Evolutionary conservation across 1,140 invertebrate genomes (phyloP).

Genomic region (Leptestheria dahalacensis): DNA sequence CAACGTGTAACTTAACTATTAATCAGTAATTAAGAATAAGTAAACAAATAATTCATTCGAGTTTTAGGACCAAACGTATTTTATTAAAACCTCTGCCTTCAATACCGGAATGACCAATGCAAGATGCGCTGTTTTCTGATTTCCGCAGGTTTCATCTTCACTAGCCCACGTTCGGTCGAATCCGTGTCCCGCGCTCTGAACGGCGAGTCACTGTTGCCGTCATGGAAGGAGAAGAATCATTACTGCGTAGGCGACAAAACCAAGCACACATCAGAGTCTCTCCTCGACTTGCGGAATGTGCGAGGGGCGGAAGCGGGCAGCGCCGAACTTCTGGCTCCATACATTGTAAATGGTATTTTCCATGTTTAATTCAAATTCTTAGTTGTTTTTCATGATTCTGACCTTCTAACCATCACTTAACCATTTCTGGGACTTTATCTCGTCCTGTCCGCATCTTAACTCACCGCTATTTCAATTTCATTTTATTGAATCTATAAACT

Average conservation of each 20-base stretch:
- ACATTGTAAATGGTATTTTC: neutral
- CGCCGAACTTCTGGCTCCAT: neutral
- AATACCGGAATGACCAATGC: neutral
- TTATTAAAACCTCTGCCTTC: neutral
- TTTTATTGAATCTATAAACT: neutral
- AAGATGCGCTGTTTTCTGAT: neutral
- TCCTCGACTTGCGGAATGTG: neutral
- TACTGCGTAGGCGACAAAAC: conserved; percentile 7
- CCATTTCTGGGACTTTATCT: too few species aligned
- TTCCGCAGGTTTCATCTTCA: neutral
- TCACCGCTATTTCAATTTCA: too few species aligned
- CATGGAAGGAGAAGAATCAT: neutral
- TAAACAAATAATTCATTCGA: neutral
- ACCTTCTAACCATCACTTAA: too few species aligned
- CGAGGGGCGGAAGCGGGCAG: neutral
- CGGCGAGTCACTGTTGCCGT: neutral
- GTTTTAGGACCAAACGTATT: neutral
- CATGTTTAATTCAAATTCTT: too few species aligned
- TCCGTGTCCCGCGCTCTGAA: neutral
- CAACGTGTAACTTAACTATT: too few species aligned
- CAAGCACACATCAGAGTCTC: neutral
- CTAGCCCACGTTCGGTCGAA: conserved; percentile 1
- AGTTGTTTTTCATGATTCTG: too few species aligned
- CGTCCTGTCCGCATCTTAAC: too few species aligned
- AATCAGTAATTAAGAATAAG: neutral